These are phyloP conservation scores for Eupithecia abbreviata DNA, from an alignment of 2,888 invertebrate species.

Conservation along the genomic window DNA sequence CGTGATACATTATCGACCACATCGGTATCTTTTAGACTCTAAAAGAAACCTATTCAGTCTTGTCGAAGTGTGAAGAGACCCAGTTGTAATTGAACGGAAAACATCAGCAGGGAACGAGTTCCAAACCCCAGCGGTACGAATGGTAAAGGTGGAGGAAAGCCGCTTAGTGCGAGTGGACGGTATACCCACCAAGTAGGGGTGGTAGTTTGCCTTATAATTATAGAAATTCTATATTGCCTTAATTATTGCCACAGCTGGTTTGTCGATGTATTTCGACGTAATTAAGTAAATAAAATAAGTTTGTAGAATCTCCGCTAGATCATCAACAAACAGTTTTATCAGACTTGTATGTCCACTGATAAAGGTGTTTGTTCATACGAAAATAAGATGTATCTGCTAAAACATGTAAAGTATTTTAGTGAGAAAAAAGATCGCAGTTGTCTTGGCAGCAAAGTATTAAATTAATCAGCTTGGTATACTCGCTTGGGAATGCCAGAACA, in stretches of 20 bases:
- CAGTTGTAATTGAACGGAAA: too few relatives aligned
- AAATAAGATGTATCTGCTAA: background rate
- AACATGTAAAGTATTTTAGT: background rate
- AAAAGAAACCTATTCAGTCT: too few relatives aligned
- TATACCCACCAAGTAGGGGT: too few relatives aligned
- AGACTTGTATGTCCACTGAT: background rate
- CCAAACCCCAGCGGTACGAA: too few relatives aligned
- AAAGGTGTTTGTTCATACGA: background rate
- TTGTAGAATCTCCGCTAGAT: constrained; percentile 8
- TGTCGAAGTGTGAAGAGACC: too few relatives aligned
- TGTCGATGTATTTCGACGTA: background rate
- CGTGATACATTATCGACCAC: too few relatives aligned
- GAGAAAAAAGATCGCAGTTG: constrained; percentile 11
- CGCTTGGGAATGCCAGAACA: constrained; percentile 7
- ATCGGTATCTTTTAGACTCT: too few relatives aligned
- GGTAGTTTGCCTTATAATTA: background rate
- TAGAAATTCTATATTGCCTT: background rate
- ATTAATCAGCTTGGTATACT: constrained; percentile 16
- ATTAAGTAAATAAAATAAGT: constrained; percentile 7
- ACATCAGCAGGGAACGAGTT: too few relatives aligned
- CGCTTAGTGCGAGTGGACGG: too few relatives aligned
- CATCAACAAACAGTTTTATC: constrained; percentile 3
- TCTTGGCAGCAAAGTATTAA: constrained; percentile 15
- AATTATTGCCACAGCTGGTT: background rate
- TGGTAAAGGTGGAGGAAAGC: too few relatives aligned